These are phyloP conservation scores for Drosophila equinoxialis DNA, from an alignment of 1,140 invertebrate species.

Conservation along the genomic window DNA sequence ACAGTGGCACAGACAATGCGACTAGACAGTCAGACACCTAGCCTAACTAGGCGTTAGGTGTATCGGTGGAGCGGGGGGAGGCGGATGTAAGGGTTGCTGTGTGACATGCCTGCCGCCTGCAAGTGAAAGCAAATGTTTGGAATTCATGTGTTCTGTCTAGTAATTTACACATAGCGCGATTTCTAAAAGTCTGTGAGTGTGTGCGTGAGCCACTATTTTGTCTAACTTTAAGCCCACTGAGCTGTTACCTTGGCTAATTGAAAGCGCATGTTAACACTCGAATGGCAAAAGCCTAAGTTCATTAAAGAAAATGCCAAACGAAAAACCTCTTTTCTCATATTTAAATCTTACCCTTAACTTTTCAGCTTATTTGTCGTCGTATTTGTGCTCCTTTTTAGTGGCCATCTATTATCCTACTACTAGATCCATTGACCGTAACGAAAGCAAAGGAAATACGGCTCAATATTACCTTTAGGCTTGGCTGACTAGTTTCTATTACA, in stretches of 20 bases:
- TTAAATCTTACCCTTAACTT: constrained; percentile 51
- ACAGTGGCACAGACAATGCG: constrained; percentile 72
- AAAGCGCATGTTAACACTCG: constrained; percentile 66
- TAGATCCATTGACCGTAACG: constrained; percentile 72
- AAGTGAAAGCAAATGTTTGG: constrained; percentile 54
- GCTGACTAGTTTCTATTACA: constrained; percentile 31
- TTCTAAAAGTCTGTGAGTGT: not conserved
- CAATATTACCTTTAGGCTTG: constrained; percentile 71
- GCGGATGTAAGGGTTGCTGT: constrained; percentile 6
- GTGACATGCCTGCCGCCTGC: constrained; percentile 33
- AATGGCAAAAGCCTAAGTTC: constrained; percentile 22
- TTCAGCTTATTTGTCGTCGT: constrained; percentile 39
- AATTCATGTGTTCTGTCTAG: constrained; percentile 61
- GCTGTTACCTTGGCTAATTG: constrained; percentile 54
- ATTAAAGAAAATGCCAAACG: not conserved
- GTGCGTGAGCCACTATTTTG: constrained; percentile 7
- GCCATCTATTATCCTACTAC: constrained; percentile 65
- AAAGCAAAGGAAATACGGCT: constrained; percentile 50
- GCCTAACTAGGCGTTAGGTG: constrained; percentile 24
- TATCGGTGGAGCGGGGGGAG: no score
- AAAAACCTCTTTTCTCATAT: constrained; percentile 16
- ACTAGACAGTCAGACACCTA: constrained; percentile 64
- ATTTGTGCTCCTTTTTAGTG: constrained; percentile 47
- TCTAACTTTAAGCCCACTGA: not conserved
- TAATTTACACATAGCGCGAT: constrained; percentile 59